Conservation (phyloP, 2,113 vertebrate genomes). For the Percina caprodes region DNA sequence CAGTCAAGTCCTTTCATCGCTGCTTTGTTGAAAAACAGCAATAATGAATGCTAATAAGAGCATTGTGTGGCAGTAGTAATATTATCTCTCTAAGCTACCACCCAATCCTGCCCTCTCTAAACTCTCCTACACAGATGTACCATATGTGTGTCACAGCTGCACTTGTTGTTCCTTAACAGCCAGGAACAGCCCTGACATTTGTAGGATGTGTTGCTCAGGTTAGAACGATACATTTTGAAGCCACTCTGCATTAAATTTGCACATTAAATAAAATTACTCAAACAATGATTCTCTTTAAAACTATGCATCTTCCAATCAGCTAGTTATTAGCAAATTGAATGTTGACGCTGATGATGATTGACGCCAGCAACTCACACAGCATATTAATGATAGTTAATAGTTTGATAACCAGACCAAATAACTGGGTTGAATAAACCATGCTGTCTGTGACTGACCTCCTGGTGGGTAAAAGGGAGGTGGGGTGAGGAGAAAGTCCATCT, state of each 20-base stretch:
- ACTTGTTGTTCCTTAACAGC: not conserved
- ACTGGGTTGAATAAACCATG: not conserved
- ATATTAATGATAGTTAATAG: not conserved
- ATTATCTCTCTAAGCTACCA: not conserved
- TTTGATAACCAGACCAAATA: not conserved
- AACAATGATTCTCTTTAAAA: not conserved
- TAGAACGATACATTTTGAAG: not conserved
- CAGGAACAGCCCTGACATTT: not conserved
- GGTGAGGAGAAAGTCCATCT: conserved; percentile 89
- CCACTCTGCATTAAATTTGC: not conserved
- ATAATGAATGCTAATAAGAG: conserved; percentile 33
- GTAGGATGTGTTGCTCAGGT: not conserved
- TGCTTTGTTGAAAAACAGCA: conserved; percentile 23
- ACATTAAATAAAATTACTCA: not conserved
- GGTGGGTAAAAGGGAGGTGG: conserved; percentile 86
- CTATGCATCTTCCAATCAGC: not conserved
- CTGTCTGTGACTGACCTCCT: conserved; percentile 83
- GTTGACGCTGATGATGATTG: not conserved
- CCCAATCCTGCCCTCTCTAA: not conserved
- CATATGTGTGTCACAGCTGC: not conserved
- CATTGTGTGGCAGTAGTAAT: not conserved
- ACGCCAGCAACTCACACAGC: not conserved
- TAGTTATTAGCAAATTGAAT: not conserved
- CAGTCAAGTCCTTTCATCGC: not conserved
- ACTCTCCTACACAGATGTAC: not conserved